phyloP scores from a whole-genome alignment of 2,888 invertebrate genomes.

The Drosophila suboccidentalis region DNA sequence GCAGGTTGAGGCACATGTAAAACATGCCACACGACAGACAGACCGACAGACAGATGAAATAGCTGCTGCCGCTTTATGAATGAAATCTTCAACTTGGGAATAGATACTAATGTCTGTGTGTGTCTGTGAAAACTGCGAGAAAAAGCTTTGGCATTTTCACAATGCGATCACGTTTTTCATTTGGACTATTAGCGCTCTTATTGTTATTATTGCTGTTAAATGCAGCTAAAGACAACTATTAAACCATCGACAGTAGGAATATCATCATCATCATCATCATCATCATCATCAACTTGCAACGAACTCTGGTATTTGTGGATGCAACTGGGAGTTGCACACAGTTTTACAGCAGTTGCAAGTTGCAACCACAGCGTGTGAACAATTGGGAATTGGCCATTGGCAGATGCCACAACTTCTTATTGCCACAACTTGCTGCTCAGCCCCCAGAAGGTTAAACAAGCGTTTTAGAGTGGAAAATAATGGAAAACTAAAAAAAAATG shows the following conservation, averaged over 20 bases:
- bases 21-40: constrained; percentile 48
- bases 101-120: neutral
- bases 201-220: constrained; percentile 21
- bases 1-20: constrained; percentile 31
- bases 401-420: constrained; percentile 27
- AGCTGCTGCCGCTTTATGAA: constrained; percentile 30
- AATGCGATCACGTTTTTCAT: constrained; percentile 52
- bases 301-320: constrained; percentile 75
- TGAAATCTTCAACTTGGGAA: constrained; percentile 43
- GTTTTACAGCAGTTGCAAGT: constrained; percentile 24
- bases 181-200: constrained; percentile 14
- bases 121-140: constrained; percentile 18
- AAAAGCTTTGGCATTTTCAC: constrained; percentile 39
- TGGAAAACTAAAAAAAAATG: too few species aligned
- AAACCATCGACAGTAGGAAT: constrained; percentile 39
- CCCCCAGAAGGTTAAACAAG: constrained; percentile 67
- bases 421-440: constrained; percentile 17
- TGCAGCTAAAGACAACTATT: constrained; percentile 47
- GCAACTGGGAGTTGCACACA: constrained; percentile 38
- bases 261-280: constrained; percentile 10
- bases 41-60: neutral
- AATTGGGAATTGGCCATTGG: constrained; percentile 2
- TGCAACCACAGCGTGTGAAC: constrained; percentile 21
- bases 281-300: constrained; percentile 25
- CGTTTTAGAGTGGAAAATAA: constrained; percentile 7